Evolutionary conservation across 2,797 vertebrate species (phyloP).

Genomic region (Amphiprion clarkii): DNA sequence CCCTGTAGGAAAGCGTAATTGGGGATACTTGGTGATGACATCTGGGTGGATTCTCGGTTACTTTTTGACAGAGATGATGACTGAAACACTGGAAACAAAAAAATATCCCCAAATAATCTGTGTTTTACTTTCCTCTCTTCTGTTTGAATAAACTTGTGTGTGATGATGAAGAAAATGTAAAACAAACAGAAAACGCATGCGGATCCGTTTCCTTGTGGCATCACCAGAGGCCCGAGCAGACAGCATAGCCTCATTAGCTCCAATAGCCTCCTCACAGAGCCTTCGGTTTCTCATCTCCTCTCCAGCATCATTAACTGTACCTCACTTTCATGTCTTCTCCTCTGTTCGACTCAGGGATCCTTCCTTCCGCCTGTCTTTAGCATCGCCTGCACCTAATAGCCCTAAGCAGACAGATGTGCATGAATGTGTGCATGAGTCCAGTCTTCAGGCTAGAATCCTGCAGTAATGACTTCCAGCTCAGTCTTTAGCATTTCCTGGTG

Average conservation of each 20-base stretch:
- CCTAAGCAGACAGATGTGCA: slow-evolving; percentile 35
- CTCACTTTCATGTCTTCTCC: slow-evolving; percentile 73
- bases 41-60: too few relatives aligned
- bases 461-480: slow-evolving; percentile 75
- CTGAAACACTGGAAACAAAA: too few relatives aligned
- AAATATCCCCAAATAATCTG: too few relatives aligned
- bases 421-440: slow-evolving; percentile 16
- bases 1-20: too few relatives aligned
- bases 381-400: slow-evolving; percentile 44
- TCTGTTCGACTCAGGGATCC: slow-evolving; percentile 55
- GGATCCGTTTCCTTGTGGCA: not conserved
- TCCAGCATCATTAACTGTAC: slow-evolving; percentile 58
- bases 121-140: too few relatives aligned
- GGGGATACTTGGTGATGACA: too few relatives aligned
- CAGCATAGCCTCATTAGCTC: slow-evolving; percentile 35
- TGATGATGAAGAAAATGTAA: too few relatives aligned
- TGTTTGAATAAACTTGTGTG: too few relatives aligned
- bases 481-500: slow-evolving; percentile 48
- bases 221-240: slow-evolving; percentile 16
- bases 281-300: slow-evolving; percentile 44
- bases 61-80: too few relatives aligned
- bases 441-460: slow-evolving; percentile 21
- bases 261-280: slow-evolving; percentile 34
- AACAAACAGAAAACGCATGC: not conserved
- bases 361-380: slow-evolving; percentile 63